Evolutionary conservation across 1,140 invertebrate species (phyloP), one percentile per base, ranked within the genome.

Genomic region (Alviniconcha marisindica): DNA sequence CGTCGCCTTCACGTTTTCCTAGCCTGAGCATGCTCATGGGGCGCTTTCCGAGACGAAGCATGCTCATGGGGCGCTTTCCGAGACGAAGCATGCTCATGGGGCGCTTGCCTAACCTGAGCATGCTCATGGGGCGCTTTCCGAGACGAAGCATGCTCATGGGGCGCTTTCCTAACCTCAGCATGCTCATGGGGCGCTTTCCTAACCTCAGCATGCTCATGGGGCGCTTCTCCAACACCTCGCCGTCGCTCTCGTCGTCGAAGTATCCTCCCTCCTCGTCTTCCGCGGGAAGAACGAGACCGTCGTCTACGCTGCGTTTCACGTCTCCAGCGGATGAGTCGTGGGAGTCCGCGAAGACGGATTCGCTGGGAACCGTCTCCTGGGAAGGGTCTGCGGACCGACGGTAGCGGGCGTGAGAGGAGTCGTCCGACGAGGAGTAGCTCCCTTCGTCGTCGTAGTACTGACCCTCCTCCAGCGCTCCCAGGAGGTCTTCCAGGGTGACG

Each of bases 131-230:
- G 74, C 83, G 63, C 51, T 84, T 84, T 44, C 83, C 83, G 66
- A 84, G 33, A 76, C 87, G 44, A 3, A 87, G 71, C 82, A 84
- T 87, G 51, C 63, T 85, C 79, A 84, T 76, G 44, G 80, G 79
- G 63, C 87, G 79, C 79, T 88, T 88, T 71, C 88, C 88, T 24
- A 89, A 74, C 36, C 85, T 48, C 44, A 88, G 85, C 87, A 88
- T 88, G 56, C 78, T 83, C 86, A 83, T 83, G 48, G 83, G 78
- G n/a, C 84, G 79, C 33, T 85, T 85, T 82, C 84, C 82, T 54
- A 84, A 51, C 44, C 83, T 44, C 38, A 87, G 78, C 82, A 84
- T 87, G 63, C 73, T 84, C 81, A 84, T 78, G 48, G 81, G 81
- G 42, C 87, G 80, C 80, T 89, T 89, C 51, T 86, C 89, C 28